A percentile compares a stretch with the other conserved stretches of the same genome.
Evolutionary conservation across 2,888 invertebrate genomes (phyloP).

Genomic region (Cacoxenus indagator): DNA sequence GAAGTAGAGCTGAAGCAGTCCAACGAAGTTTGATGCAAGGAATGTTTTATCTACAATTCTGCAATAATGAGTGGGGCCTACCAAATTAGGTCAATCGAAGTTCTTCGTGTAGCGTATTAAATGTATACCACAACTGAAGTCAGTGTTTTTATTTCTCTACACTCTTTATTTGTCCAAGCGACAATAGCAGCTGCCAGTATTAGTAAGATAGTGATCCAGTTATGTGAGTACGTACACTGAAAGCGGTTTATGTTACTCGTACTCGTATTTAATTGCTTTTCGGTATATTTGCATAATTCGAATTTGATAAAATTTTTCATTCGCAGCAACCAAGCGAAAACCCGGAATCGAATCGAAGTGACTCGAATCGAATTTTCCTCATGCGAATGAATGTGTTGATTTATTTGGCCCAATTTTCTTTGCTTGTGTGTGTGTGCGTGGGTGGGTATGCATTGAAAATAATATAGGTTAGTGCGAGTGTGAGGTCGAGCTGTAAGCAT

Average conservation of each 20-base stretch:
- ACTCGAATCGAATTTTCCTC: not conserved
- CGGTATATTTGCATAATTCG: slow-evolving; percentile 57
- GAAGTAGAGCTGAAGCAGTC: too few relatives aligned
- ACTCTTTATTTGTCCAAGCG: too few relatives aligned
- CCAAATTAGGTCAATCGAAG: too few relatives aligned
- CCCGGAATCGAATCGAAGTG: too few relatives aligned
- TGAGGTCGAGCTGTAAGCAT: not conserved
- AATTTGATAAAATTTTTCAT: slow-evolving; percentile 49
- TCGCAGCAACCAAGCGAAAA: slow-evolving; percentile 12
- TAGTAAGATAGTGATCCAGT: slow-evolving; percentile 31
- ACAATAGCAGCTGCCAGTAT: slow-evolving; percentile 24
- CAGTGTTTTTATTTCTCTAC: too few relatives aligned
- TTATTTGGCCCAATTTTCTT: slow-evolving; percentile 1
- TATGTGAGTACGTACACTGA: slow-evolving; percentile 16
- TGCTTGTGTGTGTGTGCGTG: not conserved
- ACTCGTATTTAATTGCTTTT: slow-evolving; percentile 62
- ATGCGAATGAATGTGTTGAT: slow-evolving; percentile 13
- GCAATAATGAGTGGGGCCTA: too few relatives aligned
- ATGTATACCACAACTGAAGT: too few relatives aligned
- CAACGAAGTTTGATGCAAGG: too few relatives aligned
- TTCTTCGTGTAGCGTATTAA: too few relatives aligned
- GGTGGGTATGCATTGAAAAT: not conserved
- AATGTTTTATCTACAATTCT: too few relatives aligned
- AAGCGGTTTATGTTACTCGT: slow-evolving; percentile 39
- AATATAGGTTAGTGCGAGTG: not conserved